Evolutionary conservation across 2,888 invertebrate genomes (phyloP).

Genomic region (Hemistola chrysoprasaria): DNA sequence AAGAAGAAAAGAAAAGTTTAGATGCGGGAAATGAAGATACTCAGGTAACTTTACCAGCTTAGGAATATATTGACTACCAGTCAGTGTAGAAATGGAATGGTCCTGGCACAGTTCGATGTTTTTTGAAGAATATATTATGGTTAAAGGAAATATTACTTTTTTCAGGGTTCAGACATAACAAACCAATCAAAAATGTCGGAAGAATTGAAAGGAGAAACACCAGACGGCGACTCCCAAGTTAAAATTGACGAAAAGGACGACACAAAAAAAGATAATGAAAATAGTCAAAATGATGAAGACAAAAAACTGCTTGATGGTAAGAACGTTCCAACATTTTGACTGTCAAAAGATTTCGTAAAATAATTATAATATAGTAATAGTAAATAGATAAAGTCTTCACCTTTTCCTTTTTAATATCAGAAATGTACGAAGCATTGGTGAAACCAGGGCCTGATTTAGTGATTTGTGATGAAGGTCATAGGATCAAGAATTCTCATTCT

Average conservation of each 20-base stretch:
- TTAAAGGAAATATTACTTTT: too few species aligned
- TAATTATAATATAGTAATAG: too few species aligned
- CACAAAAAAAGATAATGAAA: constrained; percentile 74
- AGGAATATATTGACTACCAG: background rate
- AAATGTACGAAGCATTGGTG: constrained; percentile 92
- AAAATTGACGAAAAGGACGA: constrained; percentile 82
- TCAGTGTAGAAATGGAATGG: too few species aligned
- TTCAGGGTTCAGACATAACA: constrained; percentile 55
- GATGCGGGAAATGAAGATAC: constrained; percentile 65
- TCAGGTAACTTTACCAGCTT: constrained; percentile 45
- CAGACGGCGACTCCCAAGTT: constrained; percentile 57
- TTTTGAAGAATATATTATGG: too few species aligned
- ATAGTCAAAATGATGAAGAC: constrained; percentile 78
- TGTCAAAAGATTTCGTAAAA: too few species aligned
- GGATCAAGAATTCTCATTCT: constrained; percentile 98
- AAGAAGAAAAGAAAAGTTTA: constrained; percentile 52
- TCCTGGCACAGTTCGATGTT: too few species aligned
- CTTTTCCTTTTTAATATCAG: constrained; percentile 66
- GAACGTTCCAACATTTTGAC: constrained; percentile 5
- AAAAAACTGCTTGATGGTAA: constrained; percentile 89
- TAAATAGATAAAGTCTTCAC: too few species aligned
- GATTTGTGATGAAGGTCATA: constrained; percentile 98
- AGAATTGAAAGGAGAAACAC: constrained; percentile 50
- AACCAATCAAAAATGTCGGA: constrained; percentile 54
- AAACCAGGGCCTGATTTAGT: constrained; percentile 96